These are phyloP conservation scores for Saxidomus purpurata DNA, from an alignment of 1,140 invertebrate species.

Conservation along the genomic window DNA sequence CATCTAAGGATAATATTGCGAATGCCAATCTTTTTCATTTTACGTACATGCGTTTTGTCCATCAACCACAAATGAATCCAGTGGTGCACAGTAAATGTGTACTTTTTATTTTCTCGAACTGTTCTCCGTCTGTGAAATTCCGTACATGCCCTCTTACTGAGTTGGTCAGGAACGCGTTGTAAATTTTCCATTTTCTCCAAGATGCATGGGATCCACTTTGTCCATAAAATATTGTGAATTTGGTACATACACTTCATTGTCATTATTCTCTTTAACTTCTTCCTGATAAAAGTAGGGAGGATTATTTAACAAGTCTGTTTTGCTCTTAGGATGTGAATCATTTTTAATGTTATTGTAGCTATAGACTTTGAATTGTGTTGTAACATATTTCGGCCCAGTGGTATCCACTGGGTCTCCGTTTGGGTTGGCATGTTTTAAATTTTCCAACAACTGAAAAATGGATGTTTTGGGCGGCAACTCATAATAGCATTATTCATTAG, in stretches of 20 bases:
- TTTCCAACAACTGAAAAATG: no score
- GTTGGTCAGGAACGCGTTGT: neutral
- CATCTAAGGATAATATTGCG: neutral
- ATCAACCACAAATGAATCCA: neutral
- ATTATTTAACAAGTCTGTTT: neutral
- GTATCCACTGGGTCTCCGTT: no score
- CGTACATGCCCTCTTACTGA: no score
- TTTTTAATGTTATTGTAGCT: no score
- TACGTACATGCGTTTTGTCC: neutral
- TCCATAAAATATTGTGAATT: no score
- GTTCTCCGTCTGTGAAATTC: neutral
- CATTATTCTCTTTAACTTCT: neutral
- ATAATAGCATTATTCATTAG: slow-evolving; percentile 80
- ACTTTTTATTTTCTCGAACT: neutral
- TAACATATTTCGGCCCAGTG: no score
- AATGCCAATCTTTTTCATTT: neutral
- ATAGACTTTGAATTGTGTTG: no score
- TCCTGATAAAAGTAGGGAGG: slow-evolving; percentile 10
- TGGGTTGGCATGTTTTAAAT: no score
- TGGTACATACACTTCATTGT: slow-evolving; percentile 23
- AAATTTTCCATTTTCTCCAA: neutral
- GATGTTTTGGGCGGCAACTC: no score
- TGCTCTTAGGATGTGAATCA: neutral
- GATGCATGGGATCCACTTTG: neutral
- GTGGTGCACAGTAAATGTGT: neutral